Percentiles rank a stretch among this genome's conserved stretches.
phyloP scores from a whole-genome alignment of 2,113 vertebrate genomes.

The Callithrix jacchus region DNA sequence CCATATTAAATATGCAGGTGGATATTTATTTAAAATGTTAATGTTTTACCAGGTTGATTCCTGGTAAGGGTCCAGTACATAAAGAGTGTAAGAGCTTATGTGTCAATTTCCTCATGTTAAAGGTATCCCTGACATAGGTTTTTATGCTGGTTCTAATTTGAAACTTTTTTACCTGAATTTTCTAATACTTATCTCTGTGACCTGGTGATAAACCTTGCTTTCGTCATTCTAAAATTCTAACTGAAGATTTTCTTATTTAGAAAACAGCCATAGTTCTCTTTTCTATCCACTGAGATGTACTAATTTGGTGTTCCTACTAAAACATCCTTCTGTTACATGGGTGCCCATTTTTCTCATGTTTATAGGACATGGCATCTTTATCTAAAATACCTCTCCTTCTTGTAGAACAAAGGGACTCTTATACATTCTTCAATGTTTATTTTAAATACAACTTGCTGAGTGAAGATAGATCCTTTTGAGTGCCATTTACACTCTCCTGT shows the following conservation, averaged over 20 bases:
- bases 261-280: not conserved
- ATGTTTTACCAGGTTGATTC: not conserved
- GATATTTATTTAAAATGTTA: not conserved
- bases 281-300: not conserved
- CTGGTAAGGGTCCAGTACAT: not conserved
- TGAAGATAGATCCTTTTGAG: not conserved
- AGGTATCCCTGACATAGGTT: not conserved
- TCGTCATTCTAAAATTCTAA: not conserved
- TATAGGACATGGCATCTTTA: not conserved
- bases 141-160: not conserved
- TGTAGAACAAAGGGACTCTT: not conserved
- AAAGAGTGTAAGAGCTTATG: not conserved
- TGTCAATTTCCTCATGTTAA: not conserved
- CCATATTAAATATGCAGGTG: not conserved
- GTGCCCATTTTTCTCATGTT: not conserved
- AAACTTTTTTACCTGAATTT: not conserved
- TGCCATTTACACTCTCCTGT: rapidly evolving
- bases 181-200: not conserved
- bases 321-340: not conserved
- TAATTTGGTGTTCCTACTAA: not conserved
- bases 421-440: not conserved
- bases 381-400: not conserved
- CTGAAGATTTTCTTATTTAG: not conserved
- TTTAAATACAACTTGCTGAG: not conserved
- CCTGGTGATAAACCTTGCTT: not conserved